phyloP scores from a whole-genome alignment of 2,797 vertebrate genomes.

The Anabacerthia variegaticeps region DNA sequence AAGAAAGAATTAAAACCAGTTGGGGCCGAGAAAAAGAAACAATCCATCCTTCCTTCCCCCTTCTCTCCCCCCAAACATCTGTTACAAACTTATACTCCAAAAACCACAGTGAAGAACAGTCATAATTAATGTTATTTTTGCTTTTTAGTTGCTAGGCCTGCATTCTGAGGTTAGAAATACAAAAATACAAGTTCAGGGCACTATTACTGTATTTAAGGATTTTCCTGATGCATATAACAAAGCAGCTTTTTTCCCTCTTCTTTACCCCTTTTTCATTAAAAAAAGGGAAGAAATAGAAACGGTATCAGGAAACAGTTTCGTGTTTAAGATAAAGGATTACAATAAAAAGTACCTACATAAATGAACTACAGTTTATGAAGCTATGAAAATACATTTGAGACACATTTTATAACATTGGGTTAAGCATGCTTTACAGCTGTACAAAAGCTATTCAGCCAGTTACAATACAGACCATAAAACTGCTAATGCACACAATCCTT shows the following conservation, averaged over 20 bases:
- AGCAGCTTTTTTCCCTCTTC: conserved; percentile 11
- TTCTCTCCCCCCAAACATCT: conserved; percentile 76
- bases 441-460: conserved; percentile 68
- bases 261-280: not conserved
- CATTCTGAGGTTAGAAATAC: conserved; percentile 73
- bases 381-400: conserved; percentile 72
- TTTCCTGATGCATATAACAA: conserved; percentile 64
- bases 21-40: conserved; percentile 79
- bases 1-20: conserved; percentile 85
- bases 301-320: conserved; percentile 72
- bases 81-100: conserved; percentile 76
- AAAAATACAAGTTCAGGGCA: conserved; percentile 68
- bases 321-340: conserved; percentile 71
- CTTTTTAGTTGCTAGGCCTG: conserved; percentile 65
- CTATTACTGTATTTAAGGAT: conserved; percentile 58
- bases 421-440: conserved; percentile 74
- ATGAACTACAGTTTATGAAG: conserved; percentile 66
- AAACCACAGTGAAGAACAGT: conserved; percentile 69
- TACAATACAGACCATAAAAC: conserved; percentile 61
- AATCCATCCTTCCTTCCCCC: conserved; percentile 42
- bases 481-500: not conserved
- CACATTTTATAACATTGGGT: conserved; percentile 64
- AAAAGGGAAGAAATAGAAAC: not conserved
- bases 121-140: conserved; percentile 73
- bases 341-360: conserved; percentile 50